Base-by-base conservation (phyloP, 2,113 vertebrate species). In the Boleophthalmus pectinirostris region DNA sequence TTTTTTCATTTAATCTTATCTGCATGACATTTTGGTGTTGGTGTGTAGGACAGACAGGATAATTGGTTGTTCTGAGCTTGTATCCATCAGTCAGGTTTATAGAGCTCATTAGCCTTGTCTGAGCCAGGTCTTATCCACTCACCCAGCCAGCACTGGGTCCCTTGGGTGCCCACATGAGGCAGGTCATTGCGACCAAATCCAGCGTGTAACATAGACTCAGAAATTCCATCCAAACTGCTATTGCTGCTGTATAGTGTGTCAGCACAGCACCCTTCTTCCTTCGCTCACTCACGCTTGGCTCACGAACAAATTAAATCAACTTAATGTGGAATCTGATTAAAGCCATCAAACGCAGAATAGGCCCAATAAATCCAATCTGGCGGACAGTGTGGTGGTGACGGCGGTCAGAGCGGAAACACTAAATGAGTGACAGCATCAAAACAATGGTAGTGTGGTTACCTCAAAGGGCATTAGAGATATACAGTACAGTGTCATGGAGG, bases 251-350 rank as follows among this genome's bases (percentile, higher is more conserved):
- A 88, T 75, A 77, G 67, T 84, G 77, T 80, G 78, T 85, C 80
- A 87, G 72, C 80, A 73, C 77, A 78, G 69, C 47, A 61, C 29
- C 29, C 33, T 35, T 3, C 24, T 12, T 7, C 23, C 23, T 4
- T 25, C 21, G 1, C 56, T 24, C 56, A 25, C 61, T 38, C 43
- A 77, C 29, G 23, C 49, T 66, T 69, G 56, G 71, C 68, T 83
- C 63, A 81, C 70, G 25, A 85, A 80, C 73, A 84, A 87, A 82
- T 90, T 83, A 81, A 82, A 90, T 91, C 85, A 88, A 79, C 73
- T 76, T 66, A 75, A 80, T 67, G 79, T 74, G 75, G 68, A 83
- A 87, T 87, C 74, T 69, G 68, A 84, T 79, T 85, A 87, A 33
- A 60, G 70, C 66, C 75, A 82, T 80, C 70, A 81, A 84, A 85